Percentiles rank a stretch among this genome's conserved stretches.
Conservation (phyloP, 2,888 invertebrate species). For the Acleris emargana region DNA sequence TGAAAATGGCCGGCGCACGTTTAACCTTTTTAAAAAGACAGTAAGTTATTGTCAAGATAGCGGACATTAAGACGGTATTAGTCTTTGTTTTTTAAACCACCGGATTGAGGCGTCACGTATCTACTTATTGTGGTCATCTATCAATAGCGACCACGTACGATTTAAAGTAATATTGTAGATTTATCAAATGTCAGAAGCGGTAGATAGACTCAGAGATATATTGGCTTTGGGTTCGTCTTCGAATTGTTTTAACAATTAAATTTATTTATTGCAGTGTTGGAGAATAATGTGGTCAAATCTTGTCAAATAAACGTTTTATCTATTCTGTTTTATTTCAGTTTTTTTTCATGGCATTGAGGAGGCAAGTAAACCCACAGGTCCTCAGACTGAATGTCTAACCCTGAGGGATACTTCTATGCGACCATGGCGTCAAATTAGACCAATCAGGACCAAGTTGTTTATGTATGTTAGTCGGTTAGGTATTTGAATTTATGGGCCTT, state of each 20-base stretch:
- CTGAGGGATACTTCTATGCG: no score
- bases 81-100: conserved; percentile 23
- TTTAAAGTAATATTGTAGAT: conserved; percentile 33
- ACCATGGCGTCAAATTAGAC: no score
- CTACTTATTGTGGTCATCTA: conserved; percentile 28
- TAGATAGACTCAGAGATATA: conserved; percentile 28
- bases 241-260: conserved; percentile 10
- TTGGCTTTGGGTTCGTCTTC: conserved; percentile 7
- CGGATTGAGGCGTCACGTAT: conserved; percentile 34
- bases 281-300: no score
- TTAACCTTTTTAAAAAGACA: conserved; percentile 25
- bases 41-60: conserved; percentile 31
- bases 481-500: no score
- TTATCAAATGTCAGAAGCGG: conserved; percentile 25
- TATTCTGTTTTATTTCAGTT: no score
- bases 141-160: conserved; percentile 26
- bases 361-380: no score
- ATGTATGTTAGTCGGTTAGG: no score
- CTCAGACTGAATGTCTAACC: no score
- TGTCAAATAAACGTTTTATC: no score
- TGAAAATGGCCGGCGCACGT: conserved; percentile 16
- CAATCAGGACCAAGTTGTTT: no score
- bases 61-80: conserved; percentile 24
- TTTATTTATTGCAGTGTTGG: background rate
- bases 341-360: no score